phyloP scores from a whole-genome alignment of 2,113 vertebrate genomes.

The Alosa alosa region DNA sequence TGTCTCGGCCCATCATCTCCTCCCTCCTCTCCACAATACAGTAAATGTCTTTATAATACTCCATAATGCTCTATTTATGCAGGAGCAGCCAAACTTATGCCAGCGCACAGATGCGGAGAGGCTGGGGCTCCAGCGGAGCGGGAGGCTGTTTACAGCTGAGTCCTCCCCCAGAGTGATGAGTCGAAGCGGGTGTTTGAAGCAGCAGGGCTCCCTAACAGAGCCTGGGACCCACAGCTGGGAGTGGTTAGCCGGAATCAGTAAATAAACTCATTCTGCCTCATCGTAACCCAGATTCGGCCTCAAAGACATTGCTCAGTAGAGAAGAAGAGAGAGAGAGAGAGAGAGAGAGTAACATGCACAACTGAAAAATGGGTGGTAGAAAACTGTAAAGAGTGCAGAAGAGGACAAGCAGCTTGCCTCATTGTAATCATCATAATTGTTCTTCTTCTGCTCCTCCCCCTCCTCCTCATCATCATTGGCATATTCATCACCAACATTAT shows the following conservation, averaged over 20 bases:
- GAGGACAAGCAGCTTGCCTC: not conserved
- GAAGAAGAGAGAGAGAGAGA: conserved; percentile 35
- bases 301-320: conserved; percentile 36
- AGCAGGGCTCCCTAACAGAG: not conserved
- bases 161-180: not conserved
- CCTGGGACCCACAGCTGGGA: not conserved
- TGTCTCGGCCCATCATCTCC: not conserved
- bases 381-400: not conserved
- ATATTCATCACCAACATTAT: too few species aligned
- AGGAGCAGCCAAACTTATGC: not conserved
- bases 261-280: not conserved
- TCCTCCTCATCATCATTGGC: conserved; percentile 25
- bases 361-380: not conserved
- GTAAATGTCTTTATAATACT: conserved; percentile 26
- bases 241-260: not conserved
- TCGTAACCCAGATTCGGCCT: conserved; percentile 7
- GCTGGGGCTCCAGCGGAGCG: not conserved
- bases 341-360: conserved; percentile 15
- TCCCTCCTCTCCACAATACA: conserved; percentile 16
- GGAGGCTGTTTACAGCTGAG: not conserved
- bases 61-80: not conserved
- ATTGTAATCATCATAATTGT: too few species aligned
- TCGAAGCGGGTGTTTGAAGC: not conserved
- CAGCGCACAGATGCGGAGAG: not conserved
- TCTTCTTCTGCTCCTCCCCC: too few species aligned